Base-by-base conservation (phyloP, 2,888 invertebrate genomes). In the Azorinus chamasolen region DNA sequence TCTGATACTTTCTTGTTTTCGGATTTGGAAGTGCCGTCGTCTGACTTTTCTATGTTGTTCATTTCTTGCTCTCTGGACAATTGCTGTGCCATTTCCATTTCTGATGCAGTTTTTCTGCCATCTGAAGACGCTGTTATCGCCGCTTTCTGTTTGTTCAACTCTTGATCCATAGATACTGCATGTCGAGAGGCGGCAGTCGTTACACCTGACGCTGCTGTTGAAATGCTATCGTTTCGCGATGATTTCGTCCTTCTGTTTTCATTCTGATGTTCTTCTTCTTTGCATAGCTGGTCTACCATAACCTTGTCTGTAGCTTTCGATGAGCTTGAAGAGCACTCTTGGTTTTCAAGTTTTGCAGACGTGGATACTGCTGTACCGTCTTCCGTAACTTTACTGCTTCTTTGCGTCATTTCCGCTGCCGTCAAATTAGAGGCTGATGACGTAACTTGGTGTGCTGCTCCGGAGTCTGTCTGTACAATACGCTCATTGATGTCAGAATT, bases 281-380 rank as follows among this genome's bases (percentile, higher is more conserved):
- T 71, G 5, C 71, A 54, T 2, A 68, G 41, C 27, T 61, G 66
- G 5, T 55, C 46, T 8, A 46, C 68, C 12, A 66, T 77, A 18
- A 32, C 25, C 57, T 66, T 77, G 10, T 51, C 61, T 32, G 66
- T 66, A 5, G 58, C 61, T 24, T 66, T 61, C 4, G 65, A 51
- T 18, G 68, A 22, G 4, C 57, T 61, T 10, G 71, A 71, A 20
- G 58, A 62, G 22, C 62, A 50, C 51, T 71, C 71, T 51, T 77
- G 71, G 55, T 71, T 66, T 25, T 65, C 62, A 24, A 77, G 71
- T 39, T 71, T 61, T 6, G 77, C 55, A 14, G 45, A 50, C 8
- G 71, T 58, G 4, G 77, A 77, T 8, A 71, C 68, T 3, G 54
- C 71, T 14, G 77, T 77, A 14, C 77, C 77, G 41, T 77, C 77